Evolutionary conservation across 2,888 invertebrate species (phyloP), one percentile per base, ranked within the genome.

Genomic region (Eupithecia exiguata): DNA sequence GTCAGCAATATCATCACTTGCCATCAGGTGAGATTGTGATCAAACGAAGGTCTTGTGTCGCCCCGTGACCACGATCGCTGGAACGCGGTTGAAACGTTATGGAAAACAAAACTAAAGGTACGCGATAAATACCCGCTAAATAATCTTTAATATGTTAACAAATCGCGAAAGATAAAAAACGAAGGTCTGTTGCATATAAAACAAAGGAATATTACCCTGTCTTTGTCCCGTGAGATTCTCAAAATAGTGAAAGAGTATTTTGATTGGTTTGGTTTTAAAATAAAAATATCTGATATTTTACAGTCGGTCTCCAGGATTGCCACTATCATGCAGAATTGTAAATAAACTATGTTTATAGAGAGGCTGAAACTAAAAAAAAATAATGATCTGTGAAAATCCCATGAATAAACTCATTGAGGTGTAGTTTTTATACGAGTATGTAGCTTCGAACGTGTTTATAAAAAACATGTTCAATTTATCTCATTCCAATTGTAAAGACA

Each of bases 401-500:
- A 9, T n/a, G 49, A 53, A 53, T 10, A 4, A 53, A 46, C 9
- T 46, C 46, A 30, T 30, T 5, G 16, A 30, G 1, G 30, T 7
- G 30, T 7, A 40, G 46, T 53, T 21, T 38, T 12, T n/a, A 14
- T 14, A 10, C n/a, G n/a, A n/a, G n/a, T n/a, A n/a, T 14, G 21
- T 36, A n/a, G 18, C 10, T 21, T 40, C 4, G 14, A 58, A 40
- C 40, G 1, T 66, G 40, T 35, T 62, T 61, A 30, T 65, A 14
- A 43, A 40, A n/a, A 66, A 40, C 16, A 43, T 6, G 18, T 35
- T 38, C 12, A 5, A 66, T 40, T 66, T 38, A 66, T 66, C n/a
- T 21, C 40, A 40, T 25, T 61, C 46, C 67, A n/a, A 35, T 68
- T 71, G 63, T 68, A 76, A 76, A 76, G 68, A 43, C 68, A 74